Evolutionary conservation across 2,113 vertebrate genomes (phyloP).

Genomic region (Phyllopteryx taeniolatus): DNA sequence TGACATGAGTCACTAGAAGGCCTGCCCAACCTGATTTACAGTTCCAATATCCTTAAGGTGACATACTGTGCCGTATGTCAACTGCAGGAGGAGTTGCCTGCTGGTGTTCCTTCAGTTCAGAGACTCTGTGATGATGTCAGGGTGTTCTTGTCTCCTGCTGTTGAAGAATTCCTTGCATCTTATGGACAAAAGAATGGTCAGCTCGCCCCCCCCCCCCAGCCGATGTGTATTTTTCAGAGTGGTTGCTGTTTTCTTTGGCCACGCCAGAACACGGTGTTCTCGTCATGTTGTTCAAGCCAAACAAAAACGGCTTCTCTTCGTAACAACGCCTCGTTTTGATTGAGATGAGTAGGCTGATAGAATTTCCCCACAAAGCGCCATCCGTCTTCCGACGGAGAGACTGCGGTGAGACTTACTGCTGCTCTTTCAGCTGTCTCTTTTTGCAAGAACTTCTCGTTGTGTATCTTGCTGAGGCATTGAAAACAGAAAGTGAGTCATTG

Average conservation of each 20-base stretch:
- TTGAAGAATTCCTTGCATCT: constrained; percentile 51
- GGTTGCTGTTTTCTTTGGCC: constrained; percentile 32
- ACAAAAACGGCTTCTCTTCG: constrained; percentile 18
- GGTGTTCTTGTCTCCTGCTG: constrained; percentile 23
- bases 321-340: not conserved
- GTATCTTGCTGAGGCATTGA: constrained; percentile 23
- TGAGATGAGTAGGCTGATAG: constrained; percentile 1
- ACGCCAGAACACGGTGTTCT: constrained; percentile 33
- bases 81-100: not conserved
- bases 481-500: constrained; percentile 20
- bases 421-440: not conserved
- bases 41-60: constrained; percentile 23
- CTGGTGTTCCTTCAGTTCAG: constrained; percentile 47
- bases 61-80: constrained; percentile 26
- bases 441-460: constrained; percentile 10
- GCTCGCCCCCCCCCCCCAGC: not conserved
- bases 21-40: not conserved
- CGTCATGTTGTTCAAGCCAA: constrained; percentile 16
- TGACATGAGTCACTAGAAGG: not conserved
- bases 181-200: constrained; percentile 53
- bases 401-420: not conserved
- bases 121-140: constrained; percentile 8
- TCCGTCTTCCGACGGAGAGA: not conserved
- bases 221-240: constrained; percentile 14
- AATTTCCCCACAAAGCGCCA: not conserved